Evolutionary conservation across 2,888 invertebrate genomes (phyloP).

Genomic region (Cynaeus angustus): DNA sequence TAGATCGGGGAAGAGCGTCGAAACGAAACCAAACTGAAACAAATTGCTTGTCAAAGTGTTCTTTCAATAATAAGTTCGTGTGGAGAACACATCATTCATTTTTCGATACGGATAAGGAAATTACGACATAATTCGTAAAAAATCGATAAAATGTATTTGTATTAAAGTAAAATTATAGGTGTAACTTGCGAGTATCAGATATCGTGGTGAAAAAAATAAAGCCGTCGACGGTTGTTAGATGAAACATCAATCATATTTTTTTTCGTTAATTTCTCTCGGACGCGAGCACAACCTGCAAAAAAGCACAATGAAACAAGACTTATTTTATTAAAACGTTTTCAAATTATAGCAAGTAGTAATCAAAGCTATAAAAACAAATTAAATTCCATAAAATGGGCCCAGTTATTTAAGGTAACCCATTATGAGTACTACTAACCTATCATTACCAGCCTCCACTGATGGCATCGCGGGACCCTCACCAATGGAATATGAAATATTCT

Average conservation of each 20-base stretch:
- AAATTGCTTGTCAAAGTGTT: constrained; percentile 70
- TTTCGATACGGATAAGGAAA: constrained; percentile 70
- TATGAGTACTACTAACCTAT: constrained; percentile 70
- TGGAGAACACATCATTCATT: constrained; percentile 70
- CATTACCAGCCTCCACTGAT: constrained; percentile 68
- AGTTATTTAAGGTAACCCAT: constrained; percentile 71
- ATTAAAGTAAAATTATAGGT: constrained; percentile 66
- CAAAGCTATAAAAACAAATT: constrained; percentile 74
- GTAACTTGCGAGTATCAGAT: constrained; percentile 62
- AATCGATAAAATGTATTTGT: constrained; percentile 67
- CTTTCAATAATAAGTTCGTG: constrained; percentile 72
- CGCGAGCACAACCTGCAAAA: constrained; percentile 57
- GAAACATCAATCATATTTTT: constrained; percentile 65
- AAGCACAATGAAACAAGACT: constrained; percentile 64
- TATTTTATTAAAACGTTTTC: constrained; percentile 71
- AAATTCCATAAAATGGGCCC: constrained; percentile 72
- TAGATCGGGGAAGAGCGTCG: constrained; percentile 30
- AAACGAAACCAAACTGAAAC: constrained; percentile 66
- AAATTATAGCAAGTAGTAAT: constrained; percentile 72
- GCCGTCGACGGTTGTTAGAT: constrained; percentile 60
- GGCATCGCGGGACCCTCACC: constrained; percentile 62
- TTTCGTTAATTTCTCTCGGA: constrained; percentile 56
- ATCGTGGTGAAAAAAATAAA: constrained; percentile 56
- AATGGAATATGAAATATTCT: constrained; percentile 62
- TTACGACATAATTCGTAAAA: constrained; percentile 68